Conservation (phyloP, 2,888 invertebrate species). For the Helobdella robusta region DNA sequence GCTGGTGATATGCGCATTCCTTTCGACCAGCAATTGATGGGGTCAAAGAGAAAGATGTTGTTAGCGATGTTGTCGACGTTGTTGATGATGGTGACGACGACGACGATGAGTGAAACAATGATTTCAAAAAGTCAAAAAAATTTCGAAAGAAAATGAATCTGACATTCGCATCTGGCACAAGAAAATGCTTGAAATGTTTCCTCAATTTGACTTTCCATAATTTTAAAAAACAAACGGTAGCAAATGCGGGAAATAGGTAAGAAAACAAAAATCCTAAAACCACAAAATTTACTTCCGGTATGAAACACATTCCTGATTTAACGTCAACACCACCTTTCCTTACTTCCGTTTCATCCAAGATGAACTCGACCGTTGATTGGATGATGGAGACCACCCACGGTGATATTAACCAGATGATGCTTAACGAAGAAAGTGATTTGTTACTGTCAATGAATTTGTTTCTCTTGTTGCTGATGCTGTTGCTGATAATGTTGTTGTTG, state of each 20-base stretch:
- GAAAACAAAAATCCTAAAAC: conserved; percentile 35
- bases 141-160: too few relatives aligned
- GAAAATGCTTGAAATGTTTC: conserved; percentile 14
- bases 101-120: too few relatives aligned
- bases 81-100: too few relatives aligned
- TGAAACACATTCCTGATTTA: conserved; percentile 30
- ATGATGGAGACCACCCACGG: conserved; percentile 35
- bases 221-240: conserved; percentile 27
- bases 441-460: too few relatives aligned
- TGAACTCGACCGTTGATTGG: conserved; percentile 34
- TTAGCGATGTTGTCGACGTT: too few relatives aligned
- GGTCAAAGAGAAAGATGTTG: too few relatives aligned
- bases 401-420: conserved; percentile 33
- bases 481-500: neutral
- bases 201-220: conserved; percentile 28
- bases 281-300: conserved; percentile 35
- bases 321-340: conserved; percentile 24
- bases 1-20: too few relatives aligned
- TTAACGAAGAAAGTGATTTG: neutral
- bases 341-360: conserved; percentile 31
- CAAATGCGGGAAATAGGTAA: conserved; percentile 30
- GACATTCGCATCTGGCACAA: too few relatives aligned
- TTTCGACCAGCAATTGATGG: too few relatives aligned
- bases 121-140: too few relatives aligned
- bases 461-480: neutral